phyloP scores from a whole-genome alignment of 1,140 invertebrate species.

The Sesamia nonagrioides region DNA sequence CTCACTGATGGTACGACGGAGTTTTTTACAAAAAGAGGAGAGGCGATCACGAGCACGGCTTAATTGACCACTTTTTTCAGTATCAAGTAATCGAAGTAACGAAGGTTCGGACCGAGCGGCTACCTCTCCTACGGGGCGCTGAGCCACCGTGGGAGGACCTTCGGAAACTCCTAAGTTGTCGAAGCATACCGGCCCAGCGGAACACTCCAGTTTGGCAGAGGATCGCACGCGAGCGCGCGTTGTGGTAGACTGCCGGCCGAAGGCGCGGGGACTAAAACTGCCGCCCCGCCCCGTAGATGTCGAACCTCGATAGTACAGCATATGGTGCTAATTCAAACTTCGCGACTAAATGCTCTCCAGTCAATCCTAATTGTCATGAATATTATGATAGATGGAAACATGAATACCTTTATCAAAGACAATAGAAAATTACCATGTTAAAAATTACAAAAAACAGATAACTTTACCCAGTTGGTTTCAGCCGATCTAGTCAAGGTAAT shows the following conservation, averaged over 20 bases:
- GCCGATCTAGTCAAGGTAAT: no score
- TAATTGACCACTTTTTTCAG: slow-evolving; percentile 78
- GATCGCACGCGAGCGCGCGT: slow-evolving; percentile 81
- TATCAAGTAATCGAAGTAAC: slow-evolving; percentile 77
- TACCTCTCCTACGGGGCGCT: slow-evolving; percentile 77
- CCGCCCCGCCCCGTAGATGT: slow-evolving; percentile 65
- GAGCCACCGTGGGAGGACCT: slow-evolving; percentile 66
- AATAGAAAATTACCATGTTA: neutral
- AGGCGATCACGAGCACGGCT: slow-evolving; percentile 81
- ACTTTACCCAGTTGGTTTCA: no score
- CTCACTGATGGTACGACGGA: slow-evolving; percentile 85
- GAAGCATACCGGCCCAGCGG: slow-evolving; percentile 81
- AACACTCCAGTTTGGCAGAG: slow-evolving; percentile 81
- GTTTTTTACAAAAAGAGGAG: slow-evolving; percentile 83
- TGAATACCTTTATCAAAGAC: slow-evolving; percentile 2
- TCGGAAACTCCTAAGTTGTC: slow-evolving; percentile 77
- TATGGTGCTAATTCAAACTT: slow-evolving; percentile 75
- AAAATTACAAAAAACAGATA: neutral
- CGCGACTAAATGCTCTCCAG: slow-evolving; percentile 51
- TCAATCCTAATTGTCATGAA: slow-evolving; percentile 43
- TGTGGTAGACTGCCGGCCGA: slow-evolving; percentile 76
- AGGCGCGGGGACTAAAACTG: slow-evolving; percentile 43
- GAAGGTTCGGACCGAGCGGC: slow-evolving; percentile 78
- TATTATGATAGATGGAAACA: slow-evolving; percentile 28
- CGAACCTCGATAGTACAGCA: slow-evolving; percentile 63